Conservation (phyloP, 2,797 vertebrate species). For the Gadopsis bispinosus region DNA sequence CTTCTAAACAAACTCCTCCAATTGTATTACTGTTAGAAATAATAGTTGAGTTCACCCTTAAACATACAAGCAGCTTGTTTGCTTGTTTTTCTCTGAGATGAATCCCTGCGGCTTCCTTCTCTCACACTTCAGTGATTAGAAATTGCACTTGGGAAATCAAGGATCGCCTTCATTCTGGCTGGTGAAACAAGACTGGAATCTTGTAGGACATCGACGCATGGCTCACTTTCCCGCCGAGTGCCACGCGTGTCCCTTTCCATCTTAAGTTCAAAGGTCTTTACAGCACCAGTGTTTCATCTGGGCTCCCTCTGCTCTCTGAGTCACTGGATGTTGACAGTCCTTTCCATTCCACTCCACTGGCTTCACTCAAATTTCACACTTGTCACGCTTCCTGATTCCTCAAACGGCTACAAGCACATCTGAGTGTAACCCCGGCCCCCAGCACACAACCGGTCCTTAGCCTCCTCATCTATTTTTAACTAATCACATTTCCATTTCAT, state of each 20-base stretch:
- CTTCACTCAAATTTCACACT: slow-evolving; percentile 77
- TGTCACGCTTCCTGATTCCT: slow-evolving; percentile 64
- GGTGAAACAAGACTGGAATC: slow-evolving; percentile 42
- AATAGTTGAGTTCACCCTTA: slow-evolving; percentile 52
- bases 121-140: slow-evolving; percentile 71
- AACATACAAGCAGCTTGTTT: slow-evolving; percentile 48
- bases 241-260: slow-evolving; percentile 35
- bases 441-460: not conserved
- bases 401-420: slow-evolving; percentile 50
- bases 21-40: slow-evolving; percentile 53
- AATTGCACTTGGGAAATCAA: slow-evolving; percentile 75
- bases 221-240: slow-evolving; percentile 52
- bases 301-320: slow-evolving; percentile 49
- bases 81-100: slow-evolving; percentile 56
- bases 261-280: slow-evolving; percentile 72
- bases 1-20: slow-evolving; percentile 55
- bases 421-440: not conserved
- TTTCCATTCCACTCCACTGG: slow-evolving; percentile 68
- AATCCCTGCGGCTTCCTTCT: slow-evolving; percentile 60
- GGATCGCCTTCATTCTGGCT: slow-evolving; percentile 45
- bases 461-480: slow-evolving; percentile 31
- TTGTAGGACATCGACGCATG: slow-evolving; percentile 38
- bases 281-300: slow-evolving; percentile 53
- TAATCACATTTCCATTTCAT: slow-evolving; percentile 2
- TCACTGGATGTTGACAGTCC: slow-evolving; percentile 59